Percentiles rank a stretch among this genome's conserved stretches.
Evolutionary conservation across 2,888 invertebrate species (phyloP).

Genomic region (Philereme vetulata): DNA sequence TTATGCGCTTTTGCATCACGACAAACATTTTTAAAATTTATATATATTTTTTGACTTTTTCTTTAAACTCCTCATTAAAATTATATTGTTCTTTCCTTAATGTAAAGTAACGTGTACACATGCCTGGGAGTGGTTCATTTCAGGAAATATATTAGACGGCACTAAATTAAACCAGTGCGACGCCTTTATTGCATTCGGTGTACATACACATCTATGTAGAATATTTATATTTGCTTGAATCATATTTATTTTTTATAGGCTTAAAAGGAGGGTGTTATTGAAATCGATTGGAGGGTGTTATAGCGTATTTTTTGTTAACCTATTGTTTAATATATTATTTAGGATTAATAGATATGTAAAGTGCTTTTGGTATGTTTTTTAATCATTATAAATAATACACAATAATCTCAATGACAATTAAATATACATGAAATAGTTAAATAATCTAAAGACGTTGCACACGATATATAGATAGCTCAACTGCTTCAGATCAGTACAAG

Average conservation of each 20-base stretch:
- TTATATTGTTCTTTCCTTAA: background rate
- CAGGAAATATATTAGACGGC: constrained; percentile 10
- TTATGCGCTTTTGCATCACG: no score
- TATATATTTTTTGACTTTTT: no score
- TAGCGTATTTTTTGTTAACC: background rate
- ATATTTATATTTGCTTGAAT: constrained; percentile 33
- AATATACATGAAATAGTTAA: no score
- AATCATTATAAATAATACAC: no score
- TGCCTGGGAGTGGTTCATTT: constrained; percentile 1
- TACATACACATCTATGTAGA: constrained; percentile 32
- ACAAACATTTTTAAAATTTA: no score
- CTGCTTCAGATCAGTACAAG: no score
- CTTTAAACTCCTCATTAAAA: no score
- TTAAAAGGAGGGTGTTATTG: constrained; percentile 6
- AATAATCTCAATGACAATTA: no score
- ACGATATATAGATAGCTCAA: no score
- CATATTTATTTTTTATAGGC: constrained; percentile 29
- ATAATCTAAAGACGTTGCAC: no score
- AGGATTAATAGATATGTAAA: background rate
- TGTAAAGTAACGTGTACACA: background rate
- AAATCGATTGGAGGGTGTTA: constrained; percentile 5
- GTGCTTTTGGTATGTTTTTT: no score
- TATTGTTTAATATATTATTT: background rate
- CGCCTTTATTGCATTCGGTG: constrained; percentile 29
- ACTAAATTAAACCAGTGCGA: constrained; percentile 11